These are phyloP conservation scores for Entelurus aequoreus DNA, from an alignment of 2,113 vertebrate species.

Conservation along the genomic window DNA sequence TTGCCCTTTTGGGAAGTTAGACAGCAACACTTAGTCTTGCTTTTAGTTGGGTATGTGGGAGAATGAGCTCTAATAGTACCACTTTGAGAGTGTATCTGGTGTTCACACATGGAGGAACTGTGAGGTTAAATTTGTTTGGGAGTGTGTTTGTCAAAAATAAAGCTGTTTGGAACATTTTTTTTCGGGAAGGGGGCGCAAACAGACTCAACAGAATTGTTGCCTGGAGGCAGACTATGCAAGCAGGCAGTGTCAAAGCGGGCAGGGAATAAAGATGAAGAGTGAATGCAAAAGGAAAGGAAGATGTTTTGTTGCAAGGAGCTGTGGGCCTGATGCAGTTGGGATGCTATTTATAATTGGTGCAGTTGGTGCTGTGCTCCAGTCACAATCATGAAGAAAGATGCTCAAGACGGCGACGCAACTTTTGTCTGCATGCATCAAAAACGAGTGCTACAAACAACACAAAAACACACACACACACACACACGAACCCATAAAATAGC, in stretches of 20 bases:
- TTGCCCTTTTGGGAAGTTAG: slow-evolving; percentile 3
- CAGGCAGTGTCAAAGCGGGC: slow-evolving; percentile 20
- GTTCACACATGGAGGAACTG: slow-evolving; percentile 2
- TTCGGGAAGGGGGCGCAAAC: slow-evolving; percentile 14
- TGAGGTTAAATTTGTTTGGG: not conserved
- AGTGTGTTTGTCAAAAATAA: slow-evolving; percentile 14
- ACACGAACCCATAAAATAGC: too few relatives aligned
- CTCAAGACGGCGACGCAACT: not conserved
- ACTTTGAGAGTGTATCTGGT: not conserved
- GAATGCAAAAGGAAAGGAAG: slow-evolving; percentile 13
- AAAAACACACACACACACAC: too few relatives aligned
- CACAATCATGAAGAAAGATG: not conserved
- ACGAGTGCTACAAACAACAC: not conserved
- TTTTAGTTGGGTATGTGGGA: not conserved
- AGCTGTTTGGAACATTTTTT: slow-evolving; percentile 13
- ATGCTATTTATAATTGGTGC: slow-evolving; percentile 27
- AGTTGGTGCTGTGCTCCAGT: slow-evolving; percentile 5
- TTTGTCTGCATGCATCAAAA: slow-evolving; percentile 4
- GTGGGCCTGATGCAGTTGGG: slow-evolving; percentile 10
- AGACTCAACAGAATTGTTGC: slow-evolving; percentile 23
- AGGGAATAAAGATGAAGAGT: slow-evolving; percentile 26
- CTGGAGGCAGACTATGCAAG: slow-evolving; percentile 24
- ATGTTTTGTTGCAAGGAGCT: slow-evolving; percentile 21
- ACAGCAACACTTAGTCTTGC: slow-evolving; percentile 5
- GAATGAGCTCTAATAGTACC: not conserved